Base-by-base conservation (phyloP, 2,797 vertebrate species). In the Hoplostethus atlanticus region DNA sequence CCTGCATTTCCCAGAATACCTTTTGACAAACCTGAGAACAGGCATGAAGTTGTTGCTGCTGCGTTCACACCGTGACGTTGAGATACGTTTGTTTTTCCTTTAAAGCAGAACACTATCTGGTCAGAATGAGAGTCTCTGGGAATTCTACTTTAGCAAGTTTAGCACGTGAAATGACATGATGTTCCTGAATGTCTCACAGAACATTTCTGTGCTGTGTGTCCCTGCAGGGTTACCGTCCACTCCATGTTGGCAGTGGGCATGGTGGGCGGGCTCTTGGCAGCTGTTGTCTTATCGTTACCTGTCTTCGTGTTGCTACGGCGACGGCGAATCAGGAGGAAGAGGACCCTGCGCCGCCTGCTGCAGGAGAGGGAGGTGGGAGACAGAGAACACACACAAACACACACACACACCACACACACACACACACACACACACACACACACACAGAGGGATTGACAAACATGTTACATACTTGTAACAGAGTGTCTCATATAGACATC, bases 321-420 rank as follows among this genome's bases (percentile, higher is more conserved):
- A 21, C 93, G 87, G 1, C 95, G 84, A 70, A 97, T 99, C 1
- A 93, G 91, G 68, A 92, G 95, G 47, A 98, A 97, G 88, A 95
- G 97, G 34, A 97, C 96, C 0, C 76, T 96, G 30, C 96, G 97
- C 1, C 93, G 97, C 51, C 89, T 98, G 51, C 94, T 98, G 58
- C 97, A 98, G 90, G 97, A 99, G 81, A 94, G 95, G 78, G 96
- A 98, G 96, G 97, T 95, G 63, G 2, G 31, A 15, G 30, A 55
- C 25, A 12, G 5, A 52, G 0, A 31, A 54, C 44, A 69, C 59
- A 48, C 21, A 62, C 55, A 28, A 17, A 31, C 50, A 44, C 62
- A 44, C 48, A 12, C 21, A 38, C 17, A 58, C 16, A 47, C 53
- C 17, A 58, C 16, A 47, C 53, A 67, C 28, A 21, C 64, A 66